Evolutionary conservation across 2,888 invertebrate species (phyloP), one percentile per base, ranked within the genome.

Genomic region (Orgyia antiqua): DNA sequence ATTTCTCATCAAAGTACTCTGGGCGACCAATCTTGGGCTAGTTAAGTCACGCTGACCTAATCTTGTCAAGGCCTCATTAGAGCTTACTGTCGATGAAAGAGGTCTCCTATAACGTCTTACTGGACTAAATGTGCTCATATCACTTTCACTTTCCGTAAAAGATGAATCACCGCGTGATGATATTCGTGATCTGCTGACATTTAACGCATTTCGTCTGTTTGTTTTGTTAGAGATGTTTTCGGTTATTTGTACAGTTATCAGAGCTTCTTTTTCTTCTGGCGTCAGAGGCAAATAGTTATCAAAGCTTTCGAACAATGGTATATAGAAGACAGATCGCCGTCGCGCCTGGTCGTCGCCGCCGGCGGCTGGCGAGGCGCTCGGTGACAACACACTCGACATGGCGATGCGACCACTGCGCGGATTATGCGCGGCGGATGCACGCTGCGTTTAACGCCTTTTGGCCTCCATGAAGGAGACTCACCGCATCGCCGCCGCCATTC

Each of bases 271-370:
- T 64, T 87, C 84, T 59, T 80, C 79, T 31, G 72, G 63, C 13
- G 84, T 77, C 33, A 89, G 79, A 13, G 88, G 89, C 27, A 89
- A 76, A 56, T 88, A 89, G 60, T 88, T 88, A 30, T 83, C 86
- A 49, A 88, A 89, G 52, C 88, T 89, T 45, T 89, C 88, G 37
- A 89, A 89, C 49, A 93, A 78, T 45, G 93, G 90, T 45, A 93
- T 92, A 75, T 93, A 93, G 74, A 93, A 93, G 45, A 92, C 91
- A 27, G 93, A 93, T 42, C 93, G 88, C 38, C 93, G 88, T 28
- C 90, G 84, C 42, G 86, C 65, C 45, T 84, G 75, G 31, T 90
- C 89, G 57, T 88, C 88, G 60, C 66, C 74, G 61, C 58, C 60
- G 71, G 59, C 57, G 62, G 58, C 60, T 70, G 60, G 58, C 49